Evolutionary conservation across 2,113 vertebrate genomes (phyloP).

Genomic region (Galbula dea): DNA sequence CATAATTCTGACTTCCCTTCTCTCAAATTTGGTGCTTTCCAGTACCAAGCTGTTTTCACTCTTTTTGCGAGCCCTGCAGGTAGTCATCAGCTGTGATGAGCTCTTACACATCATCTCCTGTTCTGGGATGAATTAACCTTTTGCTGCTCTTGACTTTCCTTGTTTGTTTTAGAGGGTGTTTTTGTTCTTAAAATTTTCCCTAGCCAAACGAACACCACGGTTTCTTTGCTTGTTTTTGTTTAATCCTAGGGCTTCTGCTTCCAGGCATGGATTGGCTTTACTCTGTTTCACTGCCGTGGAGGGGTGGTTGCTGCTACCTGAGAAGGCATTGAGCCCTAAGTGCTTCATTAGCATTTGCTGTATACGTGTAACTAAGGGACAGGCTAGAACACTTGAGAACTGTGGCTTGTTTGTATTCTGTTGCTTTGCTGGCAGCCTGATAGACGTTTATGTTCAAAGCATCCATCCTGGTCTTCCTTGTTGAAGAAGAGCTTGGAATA

Average conservation of each 20-base stretch:
- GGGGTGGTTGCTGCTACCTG: background rate
- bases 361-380: background rate
- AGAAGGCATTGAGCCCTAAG: background rate
- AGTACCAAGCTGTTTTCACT: background rate
- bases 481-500: background rate
- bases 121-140: background rate
- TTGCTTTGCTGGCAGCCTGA: background rate
- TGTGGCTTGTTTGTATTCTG: background rate
- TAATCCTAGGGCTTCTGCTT: background rate
- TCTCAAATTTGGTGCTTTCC: background rate
- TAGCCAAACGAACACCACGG: background rate
- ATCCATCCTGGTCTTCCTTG: accelerated
- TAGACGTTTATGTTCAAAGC: background rate
- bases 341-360: background rate
- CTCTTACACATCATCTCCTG: background rate
- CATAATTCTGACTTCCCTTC: background rate
- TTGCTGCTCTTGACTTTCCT: background rate
- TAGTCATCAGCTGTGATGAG: background rate
- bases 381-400: background rate
- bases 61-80: background rate
- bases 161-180: background rate
- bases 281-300: background rate
- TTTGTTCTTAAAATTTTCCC: background rate
- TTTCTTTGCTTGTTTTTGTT: background rate
- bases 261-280: background rate